Conservation (phyloP, 2,113 vertebrate genomes). For the Malurus alboscapulatus region DNA sequence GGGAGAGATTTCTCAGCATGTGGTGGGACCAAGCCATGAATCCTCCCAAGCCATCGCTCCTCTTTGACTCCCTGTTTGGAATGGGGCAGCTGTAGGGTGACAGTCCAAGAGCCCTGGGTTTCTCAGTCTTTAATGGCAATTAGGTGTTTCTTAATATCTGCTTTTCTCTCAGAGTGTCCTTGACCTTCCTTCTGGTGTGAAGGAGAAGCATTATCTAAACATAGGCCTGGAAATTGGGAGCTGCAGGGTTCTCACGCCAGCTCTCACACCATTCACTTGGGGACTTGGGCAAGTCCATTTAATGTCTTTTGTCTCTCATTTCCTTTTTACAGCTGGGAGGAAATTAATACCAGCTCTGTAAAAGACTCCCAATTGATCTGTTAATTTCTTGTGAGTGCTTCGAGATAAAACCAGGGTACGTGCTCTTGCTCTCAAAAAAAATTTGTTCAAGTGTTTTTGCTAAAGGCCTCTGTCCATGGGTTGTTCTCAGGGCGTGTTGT, state of each 20-base stretch:
- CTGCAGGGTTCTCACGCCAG: neutral
- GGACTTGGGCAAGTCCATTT: slow-evolving; percentile 51
- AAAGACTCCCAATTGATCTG: slow-evolving; percentile 62
- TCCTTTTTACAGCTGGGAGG: slow-evolving; percentile 38
- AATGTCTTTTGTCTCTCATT: slow-evolving; percentile 47
- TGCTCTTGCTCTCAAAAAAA: neutral
- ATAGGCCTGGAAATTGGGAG: neutral
- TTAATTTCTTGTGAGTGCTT: slow-evolving; percentile 64
- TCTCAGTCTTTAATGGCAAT: neutral
- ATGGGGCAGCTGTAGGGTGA: slow-evolving; percentile 18
- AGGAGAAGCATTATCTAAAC: neutral
- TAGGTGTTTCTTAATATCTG: neutral
- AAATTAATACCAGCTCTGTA: slow-evolving; percentile 55
- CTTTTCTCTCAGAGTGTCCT: neutral
- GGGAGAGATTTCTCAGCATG: neutral
- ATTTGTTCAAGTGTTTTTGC: neutral
- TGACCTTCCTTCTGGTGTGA: slow-evolving; percentile 19
- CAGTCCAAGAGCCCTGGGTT: neutral
- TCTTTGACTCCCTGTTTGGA: neutral
- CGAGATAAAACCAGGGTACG: neutral
- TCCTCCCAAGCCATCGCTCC: neutral
- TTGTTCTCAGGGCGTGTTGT: accelerated
- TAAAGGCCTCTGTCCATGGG: neutral
- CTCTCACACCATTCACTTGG: neutral
- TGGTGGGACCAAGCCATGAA: neutral